A percentile compares a stretch with the other conserved stretches of the same genome.
phyloP scores from a whole-genome alignment of 2,113 vertebrate genomes.

The Oplegnathus fasciatus region DNA sequence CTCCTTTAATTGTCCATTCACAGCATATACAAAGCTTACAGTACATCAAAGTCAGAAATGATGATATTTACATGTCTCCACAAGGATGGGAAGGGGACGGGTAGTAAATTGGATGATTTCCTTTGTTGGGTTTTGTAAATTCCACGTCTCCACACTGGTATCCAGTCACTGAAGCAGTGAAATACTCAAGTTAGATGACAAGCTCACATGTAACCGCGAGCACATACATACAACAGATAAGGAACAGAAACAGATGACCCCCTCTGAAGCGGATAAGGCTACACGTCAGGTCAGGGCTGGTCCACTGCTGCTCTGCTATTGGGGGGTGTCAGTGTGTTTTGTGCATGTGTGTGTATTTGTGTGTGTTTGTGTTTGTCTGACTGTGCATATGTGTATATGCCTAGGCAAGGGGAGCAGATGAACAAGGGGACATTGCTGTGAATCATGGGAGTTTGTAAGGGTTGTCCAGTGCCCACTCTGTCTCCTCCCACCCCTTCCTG shows the following conservation, averaged over 20 bases:
- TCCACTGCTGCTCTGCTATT: slow-evolving; percentile 81
- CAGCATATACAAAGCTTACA: slow-evolving; percentile 83
- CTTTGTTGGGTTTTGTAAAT: slow-evolving; percentile 61
- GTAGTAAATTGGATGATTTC: slow-evolving; percentile 56
- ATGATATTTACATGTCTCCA: slow-evolving; percentile 84
- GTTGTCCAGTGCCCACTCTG: slow-evolving; percentile 64
- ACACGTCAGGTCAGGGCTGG: slow-evolving; percentile 89
- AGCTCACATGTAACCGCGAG: slow-evolving; percentile 70
- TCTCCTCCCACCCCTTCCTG: slow-evolving; percentile 64
- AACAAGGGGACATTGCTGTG: slow-evolving; percentile 64
- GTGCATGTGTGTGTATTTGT: slow-evolving; percentile 62
- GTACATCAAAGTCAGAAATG: slow-evolving; percentile 77
- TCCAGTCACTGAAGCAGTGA: slow-evolving; percentile 76
- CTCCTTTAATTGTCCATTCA: slow-evolving; percentile 75
- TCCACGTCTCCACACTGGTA: slow-evolving; percentile 67
- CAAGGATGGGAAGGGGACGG: slow-evolving; percentile 40
- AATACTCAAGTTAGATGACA: slow-evolving; percentile 76
- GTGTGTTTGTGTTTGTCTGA: slow-evolving; percentile 52
- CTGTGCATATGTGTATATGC: slow-evolving; percentile 65
- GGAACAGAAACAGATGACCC: slow-evolving; percentile 78
- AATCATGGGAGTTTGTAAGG: slow-evolving; percentile 64
- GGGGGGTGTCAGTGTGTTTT: slow-evolving; percentile 53
- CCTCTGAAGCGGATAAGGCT: slow-evolving; percentile 90
- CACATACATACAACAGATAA: slow-evolving; percentile 76
- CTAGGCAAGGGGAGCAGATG: slow-evolving; percentile 54